A percentile compares a stretch with the other conserved stretches of the same genome.
Evolutionary conservation across 2,888 invertebrate genomes (phyloP).

Genomic region (Eudemis profundana): DNA sequence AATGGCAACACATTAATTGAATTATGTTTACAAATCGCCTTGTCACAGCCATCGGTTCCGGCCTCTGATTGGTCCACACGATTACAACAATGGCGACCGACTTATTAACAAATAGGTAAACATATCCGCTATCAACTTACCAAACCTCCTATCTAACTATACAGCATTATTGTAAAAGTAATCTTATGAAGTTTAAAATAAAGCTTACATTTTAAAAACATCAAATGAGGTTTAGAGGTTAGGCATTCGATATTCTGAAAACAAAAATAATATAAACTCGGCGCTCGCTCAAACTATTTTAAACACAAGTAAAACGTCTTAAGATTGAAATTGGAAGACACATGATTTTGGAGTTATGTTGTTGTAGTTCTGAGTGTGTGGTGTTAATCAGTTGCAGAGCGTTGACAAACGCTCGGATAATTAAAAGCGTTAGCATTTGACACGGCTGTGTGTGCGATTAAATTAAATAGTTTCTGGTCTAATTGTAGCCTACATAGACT

Average conservation of each 20-base stretch:
- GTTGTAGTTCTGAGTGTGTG: background rate
- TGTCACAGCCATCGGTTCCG: slow-evolving; percentile 54
- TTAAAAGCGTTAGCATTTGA: slow-evolving; percentile 36
- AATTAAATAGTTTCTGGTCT: slow-evolving; percentile 33
- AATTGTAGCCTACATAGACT: slow-evolving; percentile 3
- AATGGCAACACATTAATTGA: slow-evolving; percentile 70
- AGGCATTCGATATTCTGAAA: slow-evolving; percentile 10
- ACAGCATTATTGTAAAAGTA: background rate
- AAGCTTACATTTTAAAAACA: background rate
- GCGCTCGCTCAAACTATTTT: background rate
- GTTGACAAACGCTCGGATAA: slow-evolving; percentile 35
- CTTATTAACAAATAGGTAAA: slow-evolving; percentile 38
- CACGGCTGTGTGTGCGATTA: slow-evolving; percentile 20
- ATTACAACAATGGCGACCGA: slow-evolving; percentile 70
- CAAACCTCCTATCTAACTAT: slow-evolving; percentile 1
- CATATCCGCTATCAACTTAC: background rate
- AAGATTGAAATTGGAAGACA: background rate
- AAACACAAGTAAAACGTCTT: background rate
- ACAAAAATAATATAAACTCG: background rate
- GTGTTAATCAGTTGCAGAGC: slow-evolving; percentile 37
- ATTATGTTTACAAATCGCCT: slow-evolving; percentile 73
- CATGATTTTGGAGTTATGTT: background rate
- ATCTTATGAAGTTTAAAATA: background rate
- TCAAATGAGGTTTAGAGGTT: slow-evolving; percentile 9
- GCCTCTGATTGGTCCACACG: slow-evolving; percentile 64